Base-by-base conservation (phyloP, 2,113 vertebrate genomes). In the Pristiophorus japonicus region DNA sequence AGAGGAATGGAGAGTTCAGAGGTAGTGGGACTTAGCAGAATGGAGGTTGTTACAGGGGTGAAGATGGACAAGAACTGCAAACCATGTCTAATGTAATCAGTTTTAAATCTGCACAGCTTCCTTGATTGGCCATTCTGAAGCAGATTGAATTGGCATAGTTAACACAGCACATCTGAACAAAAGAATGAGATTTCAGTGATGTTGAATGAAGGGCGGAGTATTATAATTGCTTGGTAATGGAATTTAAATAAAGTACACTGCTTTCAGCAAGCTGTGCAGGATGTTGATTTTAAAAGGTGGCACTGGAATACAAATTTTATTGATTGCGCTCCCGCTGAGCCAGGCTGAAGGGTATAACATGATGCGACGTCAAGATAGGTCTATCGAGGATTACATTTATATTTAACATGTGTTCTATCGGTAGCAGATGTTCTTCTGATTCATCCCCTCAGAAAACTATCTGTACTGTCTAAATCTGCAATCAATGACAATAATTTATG, bases 211-310 rank as follows among this genome's bases (percentile, higher is more conserved):
- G 38, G 91, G 62, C 66, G 63, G 91, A 65, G 65, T 67, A 45
- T 67, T 92, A 38, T 92, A 92, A 92, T 92, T 92, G 55, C 51
- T 63, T 62, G 51, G 45, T 65, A 65, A 92, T 92, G 62, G 90
- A 65, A 93, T 65, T 93, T 93, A 67, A 45, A 65, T 94, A n/a
- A 94, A 66, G 91, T 94, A 42, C 42, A 42, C n/a, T 66, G 42
- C 14, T 94, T 94, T 94, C 38, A 94, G 38, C n/a, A 90, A 24
- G 11, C 30, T 90, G 87, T 34, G 87, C n/a, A 47, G 62, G 20
- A 94, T 66, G 38, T 65, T 45, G 91, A 67, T 66, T 94, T 67
- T 42, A 66, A 94, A 94, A 94, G 27, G 63, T 22, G 67, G 51
- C 47, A 34, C 27, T 16, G 51, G 47, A 90, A 27, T 94, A 38